Conservation (phyloP, 2,797 vertebrate genomes). For the Typhlichthys eigenmanni region DNA sequence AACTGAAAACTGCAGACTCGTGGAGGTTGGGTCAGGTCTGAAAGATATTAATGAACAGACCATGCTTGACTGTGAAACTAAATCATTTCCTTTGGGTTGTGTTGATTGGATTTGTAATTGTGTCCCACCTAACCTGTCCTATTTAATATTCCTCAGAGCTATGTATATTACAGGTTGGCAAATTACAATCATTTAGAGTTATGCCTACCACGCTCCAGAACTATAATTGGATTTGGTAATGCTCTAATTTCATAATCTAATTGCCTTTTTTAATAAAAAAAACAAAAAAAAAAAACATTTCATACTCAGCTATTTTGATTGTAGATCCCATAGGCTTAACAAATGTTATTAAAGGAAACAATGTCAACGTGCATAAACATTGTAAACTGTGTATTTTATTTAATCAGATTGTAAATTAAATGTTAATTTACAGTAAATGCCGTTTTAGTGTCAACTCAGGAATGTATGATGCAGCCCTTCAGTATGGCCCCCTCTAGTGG, state of each 20-base stretch:
- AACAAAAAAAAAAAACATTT: neutral
- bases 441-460: no score
- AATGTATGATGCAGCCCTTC: no score
- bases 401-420: conserved; percentile 7
- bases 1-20: conserved; percentile 13
- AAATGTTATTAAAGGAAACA: neutral
- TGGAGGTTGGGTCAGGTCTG: neutral
- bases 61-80: conserved; percentile 8
- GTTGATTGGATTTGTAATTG: conserved; percentile 22
- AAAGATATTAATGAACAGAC: conserved; percentile 6
- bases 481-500: conserved; percentile 2
- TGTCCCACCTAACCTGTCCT: conserved; percentile 11
- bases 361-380: neutral
- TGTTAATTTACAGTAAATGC: neutral
- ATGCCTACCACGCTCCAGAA: neutral
- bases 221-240: conserved; percentile 5
- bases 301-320: neutral
- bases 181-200: neutral
- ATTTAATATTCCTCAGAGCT: conserved; percentile 9
- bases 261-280: conserved; percentile 6
- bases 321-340: neutral
- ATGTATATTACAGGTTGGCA: neutral
- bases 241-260: conserved; percentile 11
- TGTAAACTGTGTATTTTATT: no score
- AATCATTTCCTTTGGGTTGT: conserved; percentile 3